Percentiles rank a stretch among this genome's conserved stretches.
Evolutionary conservation across 23 tunicate species (phyloP).

Genomic region (Phallusia fumigata): DNA sequence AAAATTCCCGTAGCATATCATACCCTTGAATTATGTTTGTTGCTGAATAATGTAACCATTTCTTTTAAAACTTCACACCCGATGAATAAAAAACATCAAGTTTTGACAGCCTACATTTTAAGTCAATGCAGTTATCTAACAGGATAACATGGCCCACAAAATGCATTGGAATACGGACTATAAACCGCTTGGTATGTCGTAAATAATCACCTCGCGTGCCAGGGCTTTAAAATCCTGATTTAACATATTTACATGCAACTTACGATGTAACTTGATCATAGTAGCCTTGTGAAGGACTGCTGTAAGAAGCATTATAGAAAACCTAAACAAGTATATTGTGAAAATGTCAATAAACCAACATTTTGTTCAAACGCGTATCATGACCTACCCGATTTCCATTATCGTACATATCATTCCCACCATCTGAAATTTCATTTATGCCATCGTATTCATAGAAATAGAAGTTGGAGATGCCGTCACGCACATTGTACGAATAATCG

Average conservation of each 20-base stretch:
- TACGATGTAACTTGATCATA: slow-evolving; percentile 16
- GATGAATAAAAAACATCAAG: too few species aligned
- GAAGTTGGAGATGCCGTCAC: background rate
- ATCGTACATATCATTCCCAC: slow-evolving; percentile 32
- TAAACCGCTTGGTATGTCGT: too few species aligned
- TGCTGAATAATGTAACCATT: too few species aligned
- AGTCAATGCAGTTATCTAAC: too few species aligned
- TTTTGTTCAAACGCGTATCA: background rate
- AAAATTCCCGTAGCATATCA: too few species aligned
- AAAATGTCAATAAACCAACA: background rate
- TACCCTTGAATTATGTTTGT: too few species aligned
- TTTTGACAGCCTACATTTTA: too few species aligned
- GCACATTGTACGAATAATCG: background rate
- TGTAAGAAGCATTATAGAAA: background rate
- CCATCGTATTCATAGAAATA: background rate
- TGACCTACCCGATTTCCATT: slow-evolving; percentile 19
- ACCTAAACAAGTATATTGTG: background rate
- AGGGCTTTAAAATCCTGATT: background rate
- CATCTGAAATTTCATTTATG: slow-evolving; percentile 5
- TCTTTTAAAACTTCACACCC: too few species aligned
- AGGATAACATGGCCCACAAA: too few species aligned
- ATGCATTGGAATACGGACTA: too few species aligned
- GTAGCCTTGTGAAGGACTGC: background rate
- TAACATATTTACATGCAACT: background rate
- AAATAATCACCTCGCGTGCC: too few species aligned